Percentiles rank a stretch among this genome's conserved stretches.
phyloP scores from a whole-genome alignment of 1,140 invertebrate species.

The Telenomus remus region DNA sequence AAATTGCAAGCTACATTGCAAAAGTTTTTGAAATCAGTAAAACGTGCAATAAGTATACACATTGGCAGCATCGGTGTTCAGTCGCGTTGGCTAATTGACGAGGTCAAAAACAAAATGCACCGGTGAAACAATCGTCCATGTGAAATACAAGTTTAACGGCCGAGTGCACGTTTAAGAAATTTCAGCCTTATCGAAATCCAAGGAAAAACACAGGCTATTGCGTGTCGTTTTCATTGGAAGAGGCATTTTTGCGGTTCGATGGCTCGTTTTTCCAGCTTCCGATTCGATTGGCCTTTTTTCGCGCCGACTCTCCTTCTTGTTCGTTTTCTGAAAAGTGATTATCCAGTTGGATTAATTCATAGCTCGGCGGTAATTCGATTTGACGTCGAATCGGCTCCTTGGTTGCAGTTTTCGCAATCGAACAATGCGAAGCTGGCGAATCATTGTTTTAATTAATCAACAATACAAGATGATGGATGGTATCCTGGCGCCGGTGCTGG shows the following conservation, averaged over 20 bases:
- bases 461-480: constrained; percentile 28
- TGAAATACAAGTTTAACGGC: constrained; percentile 47
- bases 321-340: constrained; percentile 47
- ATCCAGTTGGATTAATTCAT: constrained; percentile 32
- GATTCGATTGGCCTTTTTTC: constrained; percentile 39
- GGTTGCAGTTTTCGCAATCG: constrained; percentile 7
- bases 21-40: constrained; percentile 14
- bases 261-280: constrained; percentile 47
- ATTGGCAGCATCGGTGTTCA: constrained; percentile 34
- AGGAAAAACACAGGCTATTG: constrained; percentile 41
- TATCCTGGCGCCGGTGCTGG: not conserved
- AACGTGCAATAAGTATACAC: constrained; percentile 11
- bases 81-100: constrained; percentile 23
- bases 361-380: constrained; percentile 29
- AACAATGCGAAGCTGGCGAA: constrained; percentile 17
- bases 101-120: constrained; percentile 40
- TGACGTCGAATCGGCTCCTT: constrained; percentile 2
- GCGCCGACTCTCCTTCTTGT: constrained; percentile 10
- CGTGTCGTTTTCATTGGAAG: constrained; percentile 51
- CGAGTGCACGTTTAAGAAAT: constrained; percentile 46
- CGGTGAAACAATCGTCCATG: constrained; percentile 50
- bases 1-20: not conserved
- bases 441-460: constrained; percentile 29
- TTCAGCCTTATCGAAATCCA: constrained; percentile 35
- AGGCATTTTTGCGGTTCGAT: constrained; percentile 50